These are phyloP conservation scores for Cottoperca gobio DNA, from an alignment of 2,797 vertebrate species.

Conservation along the genomic window DNA sequence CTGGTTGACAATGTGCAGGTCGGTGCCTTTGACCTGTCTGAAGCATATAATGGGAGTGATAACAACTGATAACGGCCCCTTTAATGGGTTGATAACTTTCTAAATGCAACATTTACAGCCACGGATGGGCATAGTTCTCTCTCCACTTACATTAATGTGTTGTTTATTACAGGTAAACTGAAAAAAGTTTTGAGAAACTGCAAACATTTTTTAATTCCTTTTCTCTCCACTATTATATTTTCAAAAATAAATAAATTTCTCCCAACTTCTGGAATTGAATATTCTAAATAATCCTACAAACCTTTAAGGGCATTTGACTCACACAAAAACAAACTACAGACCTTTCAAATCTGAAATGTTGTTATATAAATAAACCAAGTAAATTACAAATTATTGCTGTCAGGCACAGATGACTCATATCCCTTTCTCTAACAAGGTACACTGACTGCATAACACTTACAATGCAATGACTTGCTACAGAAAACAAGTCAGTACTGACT, in stretches of 20 bases:
- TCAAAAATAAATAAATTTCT: conserved; percentile 27
- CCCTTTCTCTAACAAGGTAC: not conserved
- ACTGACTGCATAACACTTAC: conserved; percentile 8
- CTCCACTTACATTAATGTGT: not conserved
- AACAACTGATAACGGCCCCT: too few species aligned
- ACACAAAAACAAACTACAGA: conserved; percentile 33
- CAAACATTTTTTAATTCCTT: not conserved
- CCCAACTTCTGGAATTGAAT: conserved; percentile 1
- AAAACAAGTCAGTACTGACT: conserved; percentile 17
- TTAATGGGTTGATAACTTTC: too few species aligned
- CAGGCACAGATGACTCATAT: conserved; percentile 45
- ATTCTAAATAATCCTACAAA: conserved; percentile 40
- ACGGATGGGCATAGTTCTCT: conserved; percentile 14
- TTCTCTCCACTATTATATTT: not conserved
- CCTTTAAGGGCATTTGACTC: conserved; percentile 41
- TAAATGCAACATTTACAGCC: too few species aligned
- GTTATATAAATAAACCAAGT: conserved; percentile 42
- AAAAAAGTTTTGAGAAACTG: conserved; percentile 16
- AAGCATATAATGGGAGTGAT: too few species aligned
- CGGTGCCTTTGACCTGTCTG: too few species aligned
- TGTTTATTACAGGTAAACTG: conserved; percentile 23
- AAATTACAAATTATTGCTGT: conserved; percentile 40
- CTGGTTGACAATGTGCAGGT: too few species aligned
- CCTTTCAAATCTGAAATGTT: conserved; percentile 21
- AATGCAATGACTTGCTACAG: not conserved